Conservation (phyloP, 2,797 vertebrate species). For the Australoheros facetus region DNA sequence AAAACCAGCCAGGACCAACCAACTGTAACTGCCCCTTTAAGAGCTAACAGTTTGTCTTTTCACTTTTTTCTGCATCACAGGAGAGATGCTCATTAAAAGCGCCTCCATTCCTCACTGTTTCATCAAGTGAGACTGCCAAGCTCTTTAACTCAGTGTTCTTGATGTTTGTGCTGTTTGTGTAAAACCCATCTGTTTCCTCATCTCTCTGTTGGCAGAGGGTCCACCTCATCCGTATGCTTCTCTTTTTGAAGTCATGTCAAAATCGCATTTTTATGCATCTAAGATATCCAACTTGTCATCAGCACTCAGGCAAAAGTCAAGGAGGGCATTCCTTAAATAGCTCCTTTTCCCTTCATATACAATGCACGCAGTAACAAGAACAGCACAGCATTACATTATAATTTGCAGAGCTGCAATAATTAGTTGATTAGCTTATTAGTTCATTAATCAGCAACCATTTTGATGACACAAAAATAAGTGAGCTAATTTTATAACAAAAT, state of each 20-base stretch:
- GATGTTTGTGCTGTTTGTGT: constrained; percentile 87
- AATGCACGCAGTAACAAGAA: constrained; percentile 36
- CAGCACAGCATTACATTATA: constrained; percentile 24
- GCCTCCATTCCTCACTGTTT: constrained; percentile 82
- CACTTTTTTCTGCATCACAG: constrained; percentile 79
- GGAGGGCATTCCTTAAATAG: constrained; percentile 72
- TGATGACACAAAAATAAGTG: background rate
- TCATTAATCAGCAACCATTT: constrained; percentile 2
- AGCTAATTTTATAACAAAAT: background rate
- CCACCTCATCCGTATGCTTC: constrained; percentile 85
- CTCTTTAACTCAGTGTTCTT: constrained; percentile 86
- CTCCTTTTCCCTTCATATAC: constrained; percentile 50
- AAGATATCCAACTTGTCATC: constrained; percentile 80
- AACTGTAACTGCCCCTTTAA: constrained; percentile 73
- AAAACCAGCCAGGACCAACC: constrained; percentile 42
- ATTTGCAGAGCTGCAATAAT: constrained; percentile 5
- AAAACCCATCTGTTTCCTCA: constrained; percentile 87
- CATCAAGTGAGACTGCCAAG: constrained; percentile 85
- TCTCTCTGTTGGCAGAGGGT: constrained; percentile 84
- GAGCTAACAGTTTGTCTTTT: constrained; percentile 81
- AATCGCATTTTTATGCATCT: constrained; percentile 79
- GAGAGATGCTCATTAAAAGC: constrained; percentile 85
- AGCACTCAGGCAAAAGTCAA: constrained; percentile 75
- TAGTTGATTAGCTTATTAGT: background rate
- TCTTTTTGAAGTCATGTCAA: constrained; percentile 84